phyloP scores from a whole-genome alignment of 2,797 vertebrate species.

The Scarus forsteni region DNA sequence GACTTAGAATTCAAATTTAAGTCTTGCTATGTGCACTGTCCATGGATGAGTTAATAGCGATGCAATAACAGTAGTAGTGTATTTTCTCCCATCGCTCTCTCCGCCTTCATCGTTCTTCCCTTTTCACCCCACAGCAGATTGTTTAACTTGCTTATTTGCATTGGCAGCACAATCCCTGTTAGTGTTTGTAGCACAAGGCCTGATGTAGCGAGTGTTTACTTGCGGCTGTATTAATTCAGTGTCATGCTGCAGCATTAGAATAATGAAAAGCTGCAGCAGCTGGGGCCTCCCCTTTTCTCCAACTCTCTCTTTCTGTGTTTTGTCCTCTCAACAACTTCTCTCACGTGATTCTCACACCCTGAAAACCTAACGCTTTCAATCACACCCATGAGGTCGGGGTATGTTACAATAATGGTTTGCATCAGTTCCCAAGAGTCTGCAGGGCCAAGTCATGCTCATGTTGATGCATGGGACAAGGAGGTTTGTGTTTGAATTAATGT shows the following conservation, averaged over 20 bases:
- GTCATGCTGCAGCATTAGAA: conserved; percentile 71
- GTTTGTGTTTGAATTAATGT: conserved; percentile 71
- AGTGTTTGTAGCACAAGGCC: conserved; percentile 48
- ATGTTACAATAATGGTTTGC: conserved; percentile 66
- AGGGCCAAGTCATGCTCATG: conserved; percentile 69
- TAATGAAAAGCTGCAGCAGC: conserved; percentile 77
- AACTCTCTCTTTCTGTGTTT: conserved; percentile 68
- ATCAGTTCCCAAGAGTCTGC: conserved; percentile 62
- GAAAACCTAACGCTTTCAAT: conserved; percentile 79
- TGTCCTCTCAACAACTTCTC: conserved; percentile 73
- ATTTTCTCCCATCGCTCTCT: conserved; percentile 34
- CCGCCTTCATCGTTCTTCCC: conserved; percentile 8
- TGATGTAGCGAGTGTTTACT: conserved; percentile 60
- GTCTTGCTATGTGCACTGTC: too few species aligned
- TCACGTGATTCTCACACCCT: conserved; percentile 77
- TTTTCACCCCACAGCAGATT: conserved; percentile 28
- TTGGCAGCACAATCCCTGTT: conserved; percentile 47
- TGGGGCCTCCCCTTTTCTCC: conserved; percentile 64
- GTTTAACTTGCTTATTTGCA: conserved; percentile 52
- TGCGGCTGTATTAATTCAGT: conserved; percentile 69
- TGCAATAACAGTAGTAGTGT: conserved; percentile 3
- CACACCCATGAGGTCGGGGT: conserved; percentile 66
- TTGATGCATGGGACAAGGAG: conserved; percentile 65
- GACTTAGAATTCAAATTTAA: not conserved
- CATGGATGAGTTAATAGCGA: too few species aligned